Evolutionary conservation across 2,113 vertebrate genomes (phyloP).

Genomic region (Eclectus roratus): DNA sequence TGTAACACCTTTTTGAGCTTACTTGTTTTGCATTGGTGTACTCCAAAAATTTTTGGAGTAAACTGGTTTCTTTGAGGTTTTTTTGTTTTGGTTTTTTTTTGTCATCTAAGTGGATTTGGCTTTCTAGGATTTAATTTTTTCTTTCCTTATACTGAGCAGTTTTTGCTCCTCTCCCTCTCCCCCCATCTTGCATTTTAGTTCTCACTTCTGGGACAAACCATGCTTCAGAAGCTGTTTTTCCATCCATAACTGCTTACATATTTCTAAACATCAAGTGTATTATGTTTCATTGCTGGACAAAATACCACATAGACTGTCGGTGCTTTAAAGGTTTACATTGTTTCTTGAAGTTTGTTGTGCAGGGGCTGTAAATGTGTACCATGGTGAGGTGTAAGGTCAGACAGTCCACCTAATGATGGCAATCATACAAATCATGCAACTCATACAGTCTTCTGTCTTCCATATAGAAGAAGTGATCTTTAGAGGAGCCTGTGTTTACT

Average conservation of each 20-base stretch:
- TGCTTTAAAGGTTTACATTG: not conserved
- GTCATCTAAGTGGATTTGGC: not conserved
- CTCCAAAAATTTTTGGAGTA: not conserved
- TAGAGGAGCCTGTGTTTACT: not conserved
- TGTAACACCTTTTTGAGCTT: not conserved
- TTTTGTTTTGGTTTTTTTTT: not conserved
- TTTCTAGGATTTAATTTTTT: not conserved
- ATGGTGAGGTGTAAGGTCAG: not conserved
- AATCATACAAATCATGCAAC: not conserved
- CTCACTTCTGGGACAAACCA: not conserved
- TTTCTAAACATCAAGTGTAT: not conserved
- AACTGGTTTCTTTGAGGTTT: not conserved
- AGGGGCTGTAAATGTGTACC: not conserved
- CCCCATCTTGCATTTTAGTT: not conserved
- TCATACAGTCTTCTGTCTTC: not conserved
- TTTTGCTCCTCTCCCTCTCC: not conserved
- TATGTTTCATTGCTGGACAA: not conserved
- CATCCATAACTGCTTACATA: not conserved
- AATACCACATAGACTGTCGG: not conserved
- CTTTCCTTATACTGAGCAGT: not conserved
- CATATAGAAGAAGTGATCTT: not conserved
- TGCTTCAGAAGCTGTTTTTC: not conserved
- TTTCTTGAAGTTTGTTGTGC: not conserved
- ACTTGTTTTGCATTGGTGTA: not conserved
- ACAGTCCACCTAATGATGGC: not conserved